Evolutionary conservation across 2,888 invertebrate species (phyloP).

Genomic region (Sarcophaga caerulescens): DNA sequence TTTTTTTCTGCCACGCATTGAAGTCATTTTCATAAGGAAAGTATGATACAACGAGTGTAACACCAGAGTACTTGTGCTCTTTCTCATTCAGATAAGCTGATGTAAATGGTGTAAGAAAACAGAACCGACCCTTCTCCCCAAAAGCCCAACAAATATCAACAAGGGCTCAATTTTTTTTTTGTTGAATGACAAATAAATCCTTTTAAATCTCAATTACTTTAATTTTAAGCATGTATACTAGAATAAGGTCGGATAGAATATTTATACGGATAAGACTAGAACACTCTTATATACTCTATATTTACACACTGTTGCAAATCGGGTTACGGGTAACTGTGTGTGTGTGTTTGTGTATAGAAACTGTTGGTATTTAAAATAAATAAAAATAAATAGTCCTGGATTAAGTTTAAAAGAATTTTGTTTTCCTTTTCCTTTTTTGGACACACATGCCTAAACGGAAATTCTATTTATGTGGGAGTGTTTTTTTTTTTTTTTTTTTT

Average conservation of each 20-base stretch:
- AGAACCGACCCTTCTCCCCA: not conserved
- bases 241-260: conserved; percentile 29
- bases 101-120: not conserved
- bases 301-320: not conserved
- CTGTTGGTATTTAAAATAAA: conserved; percentile 32
- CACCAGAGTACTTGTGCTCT: no score
- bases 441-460: conserved; percentile 15
- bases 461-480: no score
- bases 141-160: not conserved
- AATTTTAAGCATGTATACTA: conserved; percentile 63
- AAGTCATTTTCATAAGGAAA: conserved; percentile 41
- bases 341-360: not conserved
- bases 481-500: no score
- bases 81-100: not conserved
- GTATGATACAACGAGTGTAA: no score
- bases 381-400: conserved; percentile 37
- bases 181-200: conserved; percentile 69
- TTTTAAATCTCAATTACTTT: conserved; percentile 70
- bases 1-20: conserved; percentile 49
- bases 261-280: conserved; percentile 22
- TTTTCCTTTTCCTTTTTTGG: not conserved
- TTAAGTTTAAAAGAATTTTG: conserved; percentile 21
- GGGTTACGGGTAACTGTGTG: not conserved
- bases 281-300: not conserved
- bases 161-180: conserved; percentile 41